Percentiles rank a stretch among this genome's conserved stretches.
Evolutionary conservation across 2,888 invertebrate genomes (phyloP).

Genomic region (Pollenia griseotomentosa): DNA sequence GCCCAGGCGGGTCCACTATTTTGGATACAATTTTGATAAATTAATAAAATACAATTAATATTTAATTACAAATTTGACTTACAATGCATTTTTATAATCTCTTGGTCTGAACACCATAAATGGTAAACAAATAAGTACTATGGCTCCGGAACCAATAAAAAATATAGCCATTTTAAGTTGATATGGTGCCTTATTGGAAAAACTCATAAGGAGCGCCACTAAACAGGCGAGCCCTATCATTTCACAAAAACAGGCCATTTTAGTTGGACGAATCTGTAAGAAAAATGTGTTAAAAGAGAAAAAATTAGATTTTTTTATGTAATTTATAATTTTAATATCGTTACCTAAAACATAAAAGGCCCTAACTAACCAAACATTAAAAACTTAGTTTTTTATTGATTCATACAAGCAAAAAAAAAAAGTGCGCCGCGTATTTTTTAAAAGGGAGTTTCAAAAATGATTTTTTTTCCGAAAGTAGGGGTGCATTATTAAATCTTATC

Average conservation of each 20-base stretch:
- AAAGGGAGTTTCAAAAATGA: no score
- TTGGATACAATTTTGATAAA: background rate
- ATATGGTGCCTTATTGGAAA: slow-evolving; percentile 86
- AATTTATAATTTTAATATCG: background rate
- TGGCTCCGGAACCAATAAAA: slow-evolving; percentile 86
- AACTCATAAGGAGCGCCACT: slow-evolving; percentile 80
- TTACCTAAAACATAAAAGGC: no score
- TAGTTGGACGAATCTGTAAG: slow-evolving; percentile 57
- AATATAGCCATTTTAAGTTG: slow-evolving; percentile 89
- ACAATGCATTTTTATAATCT: slow-evolving; percentile 92
- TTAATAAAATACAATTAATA: slow-evolving; percentile 25
- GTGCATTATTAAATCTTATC: no score
- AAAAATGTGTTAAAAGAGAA: background rate
- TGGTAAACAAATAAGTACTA: slow-evolving; percentile 88
- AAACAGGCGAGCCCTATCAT: slow-evolving; percentile 81
- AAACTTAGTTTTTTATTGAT: no score
- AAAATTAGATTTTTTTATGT: background rate
- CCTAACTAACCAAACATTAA: no score
- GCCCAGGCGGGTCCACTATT: slow-evolving; percentile 89
- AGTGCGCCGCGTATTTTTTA: no score
- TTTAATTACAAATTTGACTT: slow-evolving; percentile 82
- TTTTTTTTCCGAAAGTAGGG: no score
- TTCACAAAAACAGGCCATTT: slow-evolving; percentile 82
- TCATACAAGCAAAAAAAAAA: background rate
- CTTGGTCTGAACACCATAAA: slow-evolving; percentile 90